Conservation (phyloP, 2,888 invertebrate genomes). For the Ischnus inquisitorius region DNA sequence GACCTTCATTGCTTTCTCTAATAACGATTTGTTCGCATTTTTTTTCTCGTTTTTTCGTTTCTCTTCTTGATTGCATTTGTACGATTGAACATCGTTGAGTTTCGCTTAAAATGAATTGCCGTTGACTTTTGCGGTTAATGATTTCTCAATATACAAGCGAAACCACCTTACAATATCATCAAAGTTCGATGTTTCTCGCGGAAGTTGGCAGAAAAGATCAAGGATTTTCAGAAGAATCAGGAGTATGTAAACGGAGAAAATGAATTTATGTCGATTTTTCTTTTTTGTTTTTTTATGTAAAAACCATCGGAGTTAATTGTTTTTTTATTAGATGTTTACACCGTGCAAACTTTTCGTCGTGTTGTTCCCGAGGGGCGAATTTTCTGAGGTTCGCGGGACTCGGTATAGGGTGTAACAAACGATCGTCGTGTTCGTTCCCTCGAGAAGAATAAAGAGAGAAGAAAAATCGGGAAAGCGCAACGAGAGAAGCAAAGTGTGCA, state of each 20-base stretch:
- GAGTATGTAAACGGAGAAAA: no score
- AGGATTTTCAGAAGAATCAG: no score
- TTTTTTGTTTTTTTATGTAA: background rate
- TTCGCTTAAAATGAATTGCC: no score
- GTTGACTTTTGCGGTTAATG: no score
- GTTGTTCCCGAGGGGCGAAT: constrained; percentile 22
- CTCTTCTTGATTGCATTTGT: background rate
- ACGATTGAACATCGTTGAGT: no score
- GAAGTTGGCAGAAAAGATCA: no score
- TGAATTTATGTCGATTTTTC: no score
- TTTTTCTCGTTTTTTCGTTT: background rate
- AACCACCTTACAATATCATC: no score
- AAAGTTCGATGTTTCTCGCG: no score
- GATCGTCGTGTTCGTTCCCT: background rate
- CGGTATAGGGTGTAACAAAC: constrained; percentile 17
- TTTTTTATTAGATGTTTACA: constrained; percentile 1
- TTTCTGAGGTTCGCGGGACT: constrained; percentile 25
- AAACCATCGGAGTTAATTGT: background rate
- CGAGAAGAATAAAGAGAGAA: constrained; percentile 5
- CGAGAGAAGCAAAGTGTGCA: constrained; percentile 34
- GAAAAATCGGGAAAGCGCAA: constrained; percentile 46
- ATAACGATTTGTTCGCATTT: background rate
- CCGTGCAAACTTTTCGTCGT: background rate
- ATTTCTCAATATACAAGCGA: no score
- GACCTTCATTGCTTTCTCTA: background rate